These are phyloP conservation scores for Lithophane ornitopus DNA, from an alignment of 2,888 invertebrate genomes.

Conservation along the genomic window DNA sequence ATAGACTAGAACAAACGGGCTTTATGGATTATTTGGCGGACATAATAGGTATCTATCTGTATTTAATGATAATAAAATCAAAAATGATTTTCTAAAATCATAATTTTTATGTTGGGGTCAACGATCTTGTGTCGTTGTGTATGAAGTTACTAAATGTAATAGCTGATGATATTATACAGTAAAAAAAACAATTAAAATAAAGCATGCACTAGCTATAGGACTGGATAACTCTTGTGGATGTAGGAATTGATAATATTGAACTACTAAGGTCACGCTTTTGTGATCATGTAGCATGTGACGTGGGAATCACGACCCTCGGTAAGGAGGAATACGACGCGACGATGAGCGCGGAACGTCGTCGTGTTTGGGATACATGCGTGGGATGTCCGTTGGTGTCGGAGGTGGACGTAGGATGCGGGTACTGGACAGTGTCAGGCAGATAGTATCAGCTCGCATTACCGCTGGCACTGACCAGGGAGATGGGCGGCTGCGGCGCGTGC, in stretches of 20 bases:
- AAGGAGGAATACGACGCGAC: background rate
- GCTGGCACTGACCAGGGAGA: constrained; percentile 73
- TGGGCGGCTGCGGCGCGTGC: constrained; percentile 80
- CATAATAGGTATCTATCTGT: background rate
- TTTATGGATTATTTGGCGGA: background rate
- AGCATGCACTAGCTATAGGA: constrained; percentile 8
- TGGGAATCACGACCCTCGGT: background rate
- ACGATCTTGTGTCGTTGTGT: no score
- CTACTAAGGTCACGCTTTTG: background rate
- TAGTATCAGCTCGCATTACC: constrained; percentile 40
- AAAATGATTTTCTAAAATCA: background rate
- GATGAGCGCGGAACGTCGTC: background rate
- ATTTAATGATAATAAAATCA: background rate
- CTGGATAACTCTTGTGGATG: background rate
- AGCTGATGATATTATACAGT: background rate
- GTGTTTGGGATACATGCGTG: background rate
- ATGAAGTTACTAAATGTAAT: background rate
- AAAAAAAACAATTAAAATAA: background rate
- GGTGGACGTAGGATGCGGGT: background rate
- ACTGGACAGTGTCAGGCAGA: background rate
- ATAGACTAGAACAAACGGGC: background rate
- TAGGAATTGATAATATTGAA: background rate
- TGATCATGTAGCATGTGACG: background rate
- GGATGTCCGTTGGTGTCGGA: no score
- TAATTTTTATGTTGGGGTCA: background rate